Base-by-base conservation (phyloP, 1,140 invertebrate genomes). In the Calephelis nemesis region DNA sequence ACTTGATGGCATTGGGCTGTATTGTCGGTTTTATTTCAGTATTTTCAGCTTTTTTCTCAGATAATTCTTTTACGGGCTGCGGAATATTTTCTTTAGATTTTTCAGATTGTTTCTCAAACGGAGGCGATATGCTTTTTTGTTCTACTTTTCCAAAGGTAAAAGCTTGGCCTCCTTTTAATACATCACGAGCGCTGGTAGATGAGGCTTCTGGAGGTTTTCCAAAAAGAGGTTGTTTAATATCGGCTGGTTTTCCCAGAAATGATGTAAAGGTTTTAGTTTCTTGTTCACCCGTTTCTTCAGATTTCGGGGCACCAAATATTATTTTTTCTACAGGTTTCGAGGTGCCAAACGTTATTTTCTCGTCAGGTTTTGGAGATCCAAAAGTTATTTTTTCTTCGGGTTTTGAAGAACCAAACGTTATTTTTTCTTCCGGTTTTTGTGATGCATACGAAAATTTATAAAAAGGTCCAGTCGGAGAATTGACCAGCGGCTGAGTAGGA, bases 221-320 rank as follows among this genome's bases (percentile, higher is more conserved):
- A 60, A 60, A 60, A 40, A 60, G 30, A 0, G 58, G 12, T 40
- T 30, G 39, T 60, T 60, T 60, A 60, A 42, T 12, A 60, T 60
- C 58, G 7, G 39, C 58, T 39, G 58, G 58, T 60, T 60, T 60
- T n/a, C 58, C 58, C 12, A 60, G 39, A 12, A 60, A 60, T 7
- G 58, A 40, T 60, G 39, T 40, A 60, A 60, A 60, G 11, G 58
- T 71, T 70, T 66, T 79, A 77, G 74, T 50, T 69, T 84, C 82
- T 13, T 74, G 73, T 79, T 88, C 84, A 1, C 79, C 84, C 4
- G 83, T 87, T 81, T 87, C 84, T 47, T 71, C 72, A 7, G 81
- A 81, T 72, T 79, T 80, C 5, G 74, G 68, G 47, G 52, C 75
- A 4, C 30, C 42, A 6, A 52, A n/a, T 50, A 52, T 42, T 42